A percentile compares a stretch with the other conserved stretches of the same genome.
Conservation (phyloP, 2,797 vertebrate species). For the Myotis findleyi region DNA sequence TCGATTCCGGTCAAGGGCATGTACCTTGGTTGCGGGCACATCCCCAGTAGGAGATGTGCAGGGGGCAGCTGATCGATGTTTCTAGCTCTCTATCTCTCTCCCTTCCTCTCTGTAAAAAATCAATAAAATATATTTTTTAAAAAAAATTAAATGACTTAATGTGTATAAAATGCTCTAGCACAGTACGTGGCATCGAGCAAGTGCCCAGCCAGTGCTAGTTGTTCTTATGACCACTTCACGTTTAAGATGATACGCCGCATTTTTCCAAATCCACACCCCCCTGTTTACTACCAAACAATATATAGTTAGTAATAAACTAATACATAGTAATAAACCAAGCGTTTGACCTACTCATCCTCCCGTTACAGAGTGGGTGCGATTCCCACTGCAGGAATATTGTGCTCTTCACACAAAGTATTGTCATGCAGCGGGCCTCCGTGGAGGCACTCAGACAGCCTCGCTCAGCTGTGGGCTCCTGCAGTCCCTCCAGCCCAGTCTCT, state of each 20-base stretch:
- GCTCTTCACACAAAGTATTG: not conserved
- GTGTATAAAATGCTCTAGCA: not conserved
- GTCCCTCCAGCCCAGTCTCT: not conserved
- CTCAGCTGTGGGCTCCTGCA: not conserved
- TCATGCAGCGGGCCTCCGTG: not conserved
- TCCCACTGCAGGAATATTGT: not conserved
- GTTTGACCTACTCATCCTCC: not conserved
- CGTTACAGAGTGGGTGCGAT: not conserved
- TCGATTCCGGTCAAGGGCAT: too few species aligned
- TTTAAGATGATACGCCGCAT: not conserved
- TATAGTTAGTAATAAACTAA: too few species aligned
- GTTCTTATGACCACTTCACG: not conserved
- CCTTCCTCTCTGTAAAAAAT: too few species aligned
- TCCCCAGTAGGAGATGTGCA: too few species aligned
- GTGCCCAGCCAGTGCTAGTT: not conserved
- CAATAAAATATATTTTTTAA: too few species aligned
- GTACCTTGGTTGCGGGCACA: too few species aligned
- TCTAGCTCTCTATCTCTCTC: too few species aligned
- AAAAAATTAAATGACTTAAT: not conserved
- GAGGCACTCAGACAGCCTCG: not conserved
- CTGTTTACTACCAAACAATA: not conserved
- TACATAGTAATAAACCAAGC: not conserved
- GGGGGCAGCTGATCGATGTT: too few species aligned
- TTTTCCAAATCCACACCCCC: not conserved
- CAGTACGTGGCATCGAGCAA: not conserved